A percentile compares a stretch with the other conserved stretches of the same genome.
phyloP scores from a whole-genome alignment of 2,888 invertebrate species.

The Ochlodes sylvanus region DNA sequence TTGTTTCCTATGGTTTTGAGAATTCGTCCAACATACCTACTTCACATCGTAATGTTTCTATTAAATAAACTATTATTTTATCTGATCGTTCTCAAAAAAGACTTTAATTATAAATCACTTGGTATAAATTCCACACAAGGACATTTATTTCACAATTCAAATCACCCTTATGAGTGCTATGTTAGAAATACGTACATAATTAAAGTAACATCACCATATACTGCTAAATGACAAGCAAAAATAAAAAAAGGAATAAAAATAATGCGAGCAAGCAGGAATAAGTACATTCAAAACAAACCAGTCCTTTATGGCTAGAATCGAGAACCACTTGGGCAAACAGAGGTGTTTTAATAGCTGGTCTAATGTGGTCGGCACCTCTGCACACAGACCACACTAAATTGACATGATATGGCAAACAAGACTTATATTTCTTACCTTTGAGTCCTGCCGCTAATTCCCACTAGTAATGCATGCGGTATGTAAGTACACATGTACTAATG shows the following conservation, averaged over 20 bases:
- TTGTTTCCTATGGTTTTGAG: no score
- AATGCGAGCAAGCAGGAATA: conserved; percentile 12
- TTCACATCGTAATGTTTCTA: no score
- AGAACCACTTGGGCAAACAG: conserved; percentile 69
- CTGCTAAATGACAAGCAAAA: background rate
- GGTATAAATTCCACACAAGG: no score
- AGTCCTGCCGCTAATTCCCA: conserved; percentile 44
- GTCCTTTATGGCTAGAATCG: conserved; percentile 39
- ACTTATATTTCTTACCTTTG: conserved; percentile 55
- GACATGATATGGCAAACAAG: conserved; percentile 63
- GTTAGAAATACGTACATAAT: no score
- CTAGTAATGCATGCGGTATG: background rate
- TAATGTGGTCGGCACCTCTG: conserved; percentile 52
- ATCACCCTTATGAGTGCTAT: no score
- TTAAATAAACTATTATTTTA: no score
- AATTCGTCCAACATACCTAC: no score
- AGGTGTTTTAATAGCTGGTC: conserved; percentile 60
- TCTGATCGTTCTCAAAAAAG: no score
- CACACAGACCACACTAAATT: conserved; percentile 49
- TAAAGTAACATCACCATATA: no score
- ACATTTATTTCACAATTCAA: no score
- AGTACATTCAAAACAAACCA: conserved; percentile 26
- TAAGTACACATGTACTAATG: background rate
- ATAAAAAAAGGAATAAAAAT: background rate
- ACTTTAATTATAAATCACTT: no score